Base-by-base conservation (phyloP, 2,797 vertebrate species). In the Iguana delicatissima region DNA sequence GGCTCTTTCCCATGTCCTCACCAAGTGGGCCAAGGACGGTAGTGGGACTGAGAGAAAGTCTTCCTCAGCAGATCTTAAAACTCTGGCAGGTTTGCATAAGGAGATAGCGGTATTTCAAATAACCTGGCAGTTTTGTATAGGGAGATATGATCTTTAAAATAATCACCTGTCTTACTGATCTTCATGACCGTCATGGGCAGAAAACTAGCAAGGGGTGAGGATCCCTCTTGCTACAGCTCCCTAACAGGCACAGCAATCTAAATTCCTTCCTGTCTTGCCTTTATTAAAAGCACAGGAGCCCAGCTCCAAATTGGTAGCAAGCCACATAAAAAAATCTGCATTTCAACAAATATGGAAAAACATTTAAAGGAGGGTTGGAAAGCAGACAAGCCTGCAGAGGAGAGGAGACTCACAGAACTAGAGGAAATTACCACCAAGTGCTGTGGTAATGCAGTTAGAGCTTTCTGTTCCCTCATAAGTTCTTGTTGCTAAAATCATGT, bases 321-420 rank as follows among this genome's bases (percentile, higher is more conserved):
- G 32, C 52, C 38, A 52, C 29, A 87, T 64, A 52, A 42, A 52
- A 42, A 82, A 52, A 16, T 57, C 73, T 16, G 3, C 50, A 67
- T 91, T 87, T 87, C 46, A 29, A 83, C 72, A 91, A 91, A 91
- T 91, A 73, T 87, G 85, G 90, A 87, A 91, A 91, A 87, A 69
- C 59, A n/a, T 67, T 91, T 91, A 87, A 74, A 50, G 46, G 85
- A 79, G 42, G 35, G 73, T 85, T 52, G 6, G 46, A 83, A 90
- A 84, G 50, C 52, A n/a, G 20, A 59, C 38, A 50, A 86, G 22
- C 55, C 74, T 62, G 52, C 26, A 76, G 18, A 26, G 50, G 67
- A 76, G 18, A n/a, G 50, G 67, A 74, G 50, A 16, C 24, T 77
- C 38, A 55, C 50, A 79, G 59, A 87, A 35, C 10, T 7, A 13